phyloP scores from a whole-genome alignment of 2,888 invertebrate genomes.

The Cylindroiulus punctatus region DNA sequence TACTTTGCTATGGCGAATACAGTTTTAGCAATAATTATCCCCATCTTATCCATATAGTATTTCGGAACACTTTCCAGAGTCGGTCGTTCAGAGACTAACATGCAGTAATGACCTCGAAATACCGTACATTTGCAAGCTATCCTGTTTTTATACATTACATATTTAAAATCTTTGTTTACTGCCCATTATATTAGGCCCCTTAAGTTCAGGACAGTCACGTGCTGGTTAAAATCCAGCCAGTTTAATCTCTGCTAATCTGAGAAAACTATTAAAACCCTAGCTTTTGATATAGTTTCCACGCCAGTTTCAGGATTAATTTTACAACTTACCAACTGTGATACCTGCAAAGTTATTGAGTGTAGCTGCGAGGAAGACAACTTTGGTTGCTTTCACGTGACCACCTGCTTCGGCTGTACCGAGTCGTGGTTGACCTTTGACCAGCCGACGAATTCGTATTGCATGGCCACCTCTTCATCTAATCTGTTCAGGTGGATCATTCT shows the following conservation, averaged over 20 bases:
- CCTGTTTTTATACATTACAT: neutral
- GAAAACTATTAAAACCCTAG: neutral
- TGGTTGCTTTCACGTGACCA: neutral
- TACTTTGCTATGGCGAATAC: no score
- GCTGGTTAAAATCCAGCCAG: neutral
- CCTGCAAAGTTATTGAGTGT: neutral
- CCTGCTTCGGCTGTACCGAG: neutral
- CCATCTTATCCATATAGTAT: neutral
- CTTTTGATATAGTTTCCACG: neutral
- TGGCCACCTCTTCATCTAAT: neutral
- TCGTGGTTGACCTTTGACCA: neutral
- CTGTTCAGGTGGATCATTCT: neutral
- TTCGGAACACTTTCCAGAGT: neutral
- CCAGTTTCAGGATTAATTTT: neutral
- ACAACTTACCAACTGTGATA: neutral
- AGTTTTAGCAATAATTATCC: no score
- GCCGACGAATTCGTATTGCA: neutral
- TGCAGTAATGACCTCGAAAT: neutral
- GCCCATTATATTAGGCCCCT: neutral
- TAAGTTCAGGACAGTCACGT: neutral
- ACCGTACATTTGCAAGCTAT: neutral
- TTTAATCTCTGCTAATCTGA: neutral
- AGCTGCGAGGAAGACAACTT: neutral
- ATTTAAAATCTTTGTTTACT: neutral
- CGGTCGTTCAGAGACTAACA: neutral